Base-by-base conservation (phyloP, 2,113 vertebrate species). In the Scartelaos histophorus region DNA sequence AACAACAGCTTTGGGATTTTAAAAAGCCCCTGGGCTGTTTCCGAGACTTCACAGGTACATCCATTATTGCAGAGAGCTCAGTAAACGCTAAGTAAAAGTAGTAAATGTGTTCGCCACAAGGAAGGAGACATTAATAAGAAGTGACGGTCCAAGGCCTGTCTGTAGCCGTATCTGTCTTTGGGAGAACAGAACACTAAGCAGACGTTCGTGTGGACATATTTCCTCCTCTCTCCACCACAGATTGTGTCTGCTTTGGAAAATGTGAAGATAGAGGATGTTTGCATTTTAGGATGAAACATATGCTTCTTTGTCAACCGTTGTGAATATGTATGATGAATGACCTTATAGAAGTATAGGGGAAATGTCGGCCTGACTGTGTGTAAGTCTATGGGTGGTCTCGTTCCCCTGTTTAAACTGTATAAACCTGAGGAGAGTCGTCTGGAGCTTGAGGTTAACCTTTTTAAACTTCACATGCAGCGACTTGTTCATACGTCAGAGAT, bases 161-260 rank as follows among this genome's bases (percentile, higher is more conserved):
- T 61, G 25, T 13, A 38, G 29, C 29, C 60, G 9, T 38, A 64
- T 64, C 17, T 38, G 34, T 64, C 61, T 64, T 43, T 21, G 61
- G 35, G 61, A 12, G 29, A 64, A 64, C 17, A 64, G 16, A 64
- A 64, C 61, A 35, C 61, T 64, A 43, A 22, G 66, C 34, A 53
- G 57, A 38, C 66, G 25, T 61, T 61, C 73, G 38, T 62, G 66
- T 22, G 61, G 66, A 62, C 35, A n/a, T 53, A 62, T 62, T 69
- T 10, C 15, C 24, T 45, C 43, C 71, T 64, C 22, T 57, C 51
- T 12, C 25, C 16, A 61, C 25, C 21, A 19, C 24, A 62, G 34
- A 24, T 45, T 53, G n/a, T 38, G 57, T 61, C 58, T 62, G 61
- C 29, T 49, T 51, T 25, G 47, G 57, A 68, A 58, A 57, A 46